Evolutionary conservation across 2,797 vertebrate genomes (phyloP).

Genomic region (Chelon labrosus): DNA sequence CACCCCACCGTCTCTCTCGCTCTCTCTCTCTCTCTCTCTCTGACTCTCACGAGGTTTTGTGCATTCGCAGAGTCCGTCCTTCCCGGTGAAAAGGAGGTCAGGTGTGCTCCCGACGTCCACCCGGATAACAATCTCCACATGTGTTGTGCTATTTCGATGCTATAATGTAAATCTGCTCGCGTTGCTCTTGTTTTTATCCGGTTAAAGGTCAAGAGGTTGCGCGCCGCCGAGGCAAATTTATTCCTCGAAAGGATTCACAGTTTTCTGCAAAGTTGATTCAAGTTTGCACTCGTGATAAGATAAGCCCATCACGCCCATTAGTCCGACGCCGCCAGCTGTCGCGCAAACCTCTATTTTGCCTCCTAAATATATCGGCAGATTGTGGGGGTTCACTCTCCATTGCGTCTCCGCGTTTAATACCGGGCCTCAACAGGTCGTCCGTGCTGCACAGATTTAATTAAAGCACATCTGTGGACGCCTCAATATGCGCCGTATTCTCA

Average conservation of each 20-base stretch:
- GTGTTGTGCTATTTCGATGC: no score
- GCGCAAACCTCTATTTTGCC: not conserved
- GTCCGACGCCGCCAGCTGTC: not conserved
- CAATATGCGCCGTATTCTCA: constrained; percentile 20
- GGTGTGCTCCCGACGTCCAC: not conserved
- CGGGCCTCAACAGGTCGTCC: constrained; percentile 45
- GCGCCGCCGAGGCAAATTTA: no score
- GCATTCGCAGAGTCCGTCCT: not conserved
- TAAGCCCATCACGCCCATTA: no score
- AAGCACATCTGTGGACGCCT: constrained; percentile 42
- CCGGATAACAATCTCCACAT: no score
- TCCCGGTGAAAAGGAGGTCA: not conserved
- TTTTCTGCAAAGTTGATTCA: not conserved
- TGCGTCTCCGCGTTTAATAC: constrained; percentile 27
- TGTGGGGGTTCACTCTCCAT: not conserved
- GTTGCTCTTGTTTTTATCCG: no score
- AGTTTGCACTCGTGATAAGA: not conserved
- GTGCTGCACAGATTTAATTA: constrained; percentile 54
- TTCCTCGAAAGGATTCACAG: no score
- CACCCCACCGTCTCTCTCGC: not conserved
- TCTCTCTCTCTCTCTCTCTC: no score
- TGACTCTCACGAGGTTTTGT: no score
- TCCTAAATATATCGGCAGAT: not conserved
- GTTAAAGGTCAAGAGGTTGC: no score
- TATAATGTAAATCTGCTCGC: no score